A percentile compares a stretch with the other conserved stretches of the same genome.
These are phyloP conservation scores for Cyanoramphus novaezelandiae DNA, from an alignment of 2,113 vertebrate species.

Conservation along the genomic window DNA sequence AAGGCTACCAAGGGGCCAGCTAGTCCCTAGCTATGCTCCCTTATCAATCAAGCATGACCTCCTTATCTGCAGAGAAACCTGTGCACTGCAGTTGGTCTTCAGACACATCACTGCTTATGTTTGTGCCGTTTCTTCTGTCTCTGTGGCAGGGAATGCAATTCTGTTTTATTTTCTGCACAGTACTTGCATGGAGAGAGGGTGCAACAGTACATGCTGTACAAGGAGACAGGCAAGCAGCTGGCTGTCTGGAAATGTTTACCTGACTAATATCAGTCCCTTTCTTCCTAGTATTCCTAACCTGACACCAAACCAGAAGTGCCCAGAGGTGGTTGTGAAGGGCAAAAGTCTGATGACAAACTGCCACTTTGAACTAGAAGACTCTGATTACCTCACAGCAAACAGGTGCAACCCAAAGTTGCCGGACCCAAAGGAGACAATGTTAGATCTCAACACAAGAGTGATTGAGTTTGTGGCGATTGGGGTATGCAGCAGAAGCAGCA, in stretches of 20 bases:
- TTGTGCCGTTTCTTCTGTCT: not conserved
- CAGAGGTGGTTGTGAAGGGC: conserved; percentile 73
- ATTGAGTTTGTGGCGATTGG: conserved; percentile 82
- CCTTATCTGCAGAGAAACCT: not conserved
- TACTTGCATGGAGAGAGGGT: not conserved
- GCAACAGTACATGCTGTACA: not conserved
- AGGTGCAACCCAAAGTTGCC: conserved; percentile 60
- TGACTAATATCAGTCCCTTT: not conserved
- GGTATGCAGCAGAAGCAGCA: conserved; percentile 61
- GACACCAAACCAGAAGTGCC: conserved; percentile 61
- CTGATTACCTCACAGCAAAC: conserved; percentile 78
- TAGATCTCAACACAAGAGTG: conserved; percentile 79
- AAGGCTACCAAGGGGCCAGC: not conserved
- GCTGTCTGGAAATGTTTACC: not conserved
- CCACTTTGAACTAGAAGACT: conserved; percentile 87
- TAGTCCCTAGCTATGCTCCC: not conserved
- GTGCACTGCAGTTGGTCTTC: not conserved
- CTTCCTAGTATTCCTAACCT: conserved; percentile 84
- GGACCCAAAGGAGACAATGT: not conserved
- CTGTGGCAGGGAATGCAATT: rapidly evolving
- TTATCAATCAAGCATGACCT: not conserved
- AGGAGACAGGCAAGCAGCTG: not conserved
- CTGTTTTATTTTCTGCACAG: not conserved
- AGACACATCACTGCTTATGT: rapidly evolving
- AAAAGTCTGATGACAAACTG: conserved; percentile 79